Percentiles rank a stretch among this genome's conserved stretches.
These are phyloP conservation scores for Eremophila alpestris DNA, from an alignment of 2,797 vertebrate genomes.

Conservation along the genomic window DNA sequence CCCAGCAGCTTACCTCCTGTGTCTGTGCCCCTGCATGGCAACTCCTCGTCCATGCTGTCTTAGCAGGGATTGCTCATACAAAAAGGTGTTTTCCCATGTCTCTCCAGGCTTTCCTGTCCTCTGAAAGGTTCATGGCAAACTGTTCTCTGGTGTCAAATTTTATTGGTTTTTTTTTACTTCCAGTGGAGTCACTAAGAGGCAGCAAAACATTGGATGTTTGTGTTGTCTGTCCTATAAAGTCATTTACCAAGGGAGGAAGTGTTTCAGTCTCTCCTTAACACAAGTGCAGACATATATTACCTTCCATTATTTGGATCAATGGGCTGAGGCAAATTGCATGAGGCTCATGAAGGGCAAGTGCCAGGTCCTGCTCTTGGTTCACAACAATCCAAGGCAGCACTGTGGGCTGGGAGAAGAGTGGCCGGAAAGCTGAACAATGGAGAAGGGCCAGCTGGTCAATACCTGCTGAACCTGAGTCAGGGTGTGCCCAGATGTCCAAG, in stretches of 20 bases:
- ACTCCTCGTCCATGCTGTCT: not conserved
- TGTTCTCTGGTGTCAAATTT: not conserved
- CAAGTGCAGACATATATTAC: not conserved
- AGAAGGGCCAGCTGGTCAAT: too few species aligned
- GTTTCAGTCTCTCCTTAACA: not conserved
- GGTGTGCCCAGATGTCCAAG: not conserved
- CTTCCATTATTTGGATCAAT: not conserved
- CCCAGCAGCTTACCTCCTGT: not conserved
- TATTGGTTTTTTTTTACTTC: not conserved
- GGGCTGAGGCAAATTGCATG: not conserved
- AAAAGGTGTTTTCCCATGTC: not conserved
- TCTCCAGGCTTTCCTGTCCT: not conserved
- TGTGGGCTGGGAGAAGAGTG: accelerated
- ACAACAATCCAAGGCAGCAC: not conserved
- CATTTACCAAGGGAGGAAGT: not conserved
- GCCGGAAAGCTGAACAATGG: not conserved
- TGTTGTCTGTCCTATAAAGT: not conserved
- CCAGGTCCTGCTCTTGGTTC: not conserved
- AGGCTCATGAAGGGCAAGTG: not conserved
- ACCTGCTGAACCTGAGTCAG: not conserved
- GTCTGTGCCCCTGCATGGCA: not conserved
- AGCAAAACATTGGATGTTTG: not conserved
- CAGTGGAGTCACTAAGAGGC: not conserved
- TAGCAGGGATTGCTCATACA: not conserved
- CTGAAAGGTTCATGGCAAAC: accelerated